Evolutionary conservation across 2,888 invertebrate genomes (phyloP), one percentile per base, ranked within the genome.

Genomic region (Hermaeophaga mercurialis): DNA sequence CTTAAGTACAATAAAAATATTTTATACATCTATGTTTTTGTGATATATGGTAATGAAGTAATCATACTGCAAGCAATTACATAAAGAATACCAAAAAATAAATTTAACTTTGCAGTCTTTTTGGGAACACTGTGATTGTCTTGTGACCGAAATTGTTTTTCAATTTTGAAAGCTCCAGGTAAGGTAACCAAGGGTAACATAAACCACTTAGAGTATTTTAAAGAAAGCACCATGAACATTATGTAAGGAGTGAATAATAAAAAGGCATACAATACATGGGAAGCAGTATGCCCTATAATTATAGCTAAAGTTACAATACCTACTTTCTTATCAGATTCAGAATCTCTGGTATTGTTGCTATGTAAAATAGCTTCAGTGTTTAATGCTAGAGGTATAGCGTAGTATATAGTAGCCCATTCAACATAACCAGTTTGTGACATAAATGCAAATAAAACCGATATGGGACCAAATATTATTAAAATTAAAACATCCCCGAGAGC

Each of bases 251-350:
- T 87, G 74, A 96, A 96, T 15, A 96, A 79, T 61, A 96, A 81
- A 79, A 93, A 85, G 52, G 93, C 92, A 79, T 94, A 96, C 17
- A 96, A 80, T 59, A 95, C 85, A 78, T 95, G 94, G 4, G 96
- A 96, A 59, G 91, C 90, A 31, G 93, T 93, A 71, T 88, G 88
- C 15, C 96, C 96, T 64, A 96, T 88, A 49, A 96, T 79, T 72
- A 96, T 96, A n/a, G 96, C 95, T 68, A 96, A 79, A 11, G 96
- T 97, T 0, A 96, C 94, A 70, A 96, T 95, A 61, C 95, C 95
- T 43, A 92, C 96, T 74, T 86, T 86, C 59, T 87, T 85, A 73
- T 96, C 96, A 56, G 87, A 87, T 71, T 94, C 93, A 65, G 91
- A 84, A 79, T 96, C 96, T 65, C 96, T 84, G 0, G 95, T 94